Conservation (phyloP, 2,113 vertebrate genomes). For the Loxodonta africana region DNA sequence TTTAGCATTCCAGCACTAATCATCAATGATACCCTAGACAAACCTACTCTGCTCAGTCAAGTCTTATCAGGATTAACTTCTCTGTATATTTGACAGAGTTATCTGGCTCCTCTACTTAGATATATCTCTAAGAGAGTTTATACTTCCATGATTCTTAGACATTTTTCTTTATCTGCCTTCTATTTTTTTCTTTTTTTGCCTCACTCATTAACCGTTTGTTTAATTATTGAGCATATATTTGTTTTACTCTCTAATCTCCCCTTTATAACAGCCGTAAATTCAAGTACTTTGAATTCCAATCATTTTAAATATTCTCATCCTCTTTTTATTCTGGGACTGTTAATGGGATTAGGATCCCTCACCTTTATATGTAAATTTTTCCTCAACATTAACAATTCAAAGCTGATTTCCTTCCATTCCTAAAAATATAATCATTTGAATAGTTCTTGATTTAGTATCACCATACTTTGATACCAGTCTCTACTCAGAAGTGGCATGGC, state of each 20-base stretch:
- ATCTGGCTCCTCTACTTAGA: neutral
- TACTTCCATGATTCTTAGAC: neutral
- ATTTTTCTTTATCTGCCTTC: neutral
- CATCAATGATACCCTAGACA: no score
- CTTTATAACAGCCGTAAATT: neutral
- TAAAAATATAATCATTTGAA: neutral
- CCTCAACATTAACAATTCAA: neutral
- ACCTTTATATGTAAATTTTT: neutral
- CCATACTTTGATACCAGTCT: neutral
- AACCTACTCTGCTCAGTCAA: rapidly evolving
- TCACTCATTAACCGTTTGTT: neutral
- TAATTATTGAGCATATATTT: neutral
- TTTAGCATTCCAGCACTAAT: neutral
- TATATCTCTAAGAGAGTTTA: neutral
- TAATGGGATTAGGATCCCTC: neutral
- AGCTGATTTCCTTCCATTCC: neutral
- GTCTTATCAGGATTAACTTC: neutral
- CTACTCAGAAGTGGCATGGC: neutral
- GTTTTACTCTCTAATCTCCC: neutral
- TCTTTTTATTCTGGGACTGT: neutral
- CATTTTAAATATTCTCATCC: neutral
- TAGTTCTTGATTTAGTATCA: neutral
- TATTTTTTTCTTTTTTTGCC: neutral
- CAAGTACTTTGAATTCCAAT: neutral
- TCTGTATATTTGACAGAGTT: neutral